A percentile compares a stretch with the other conserved stretches of the same genome.
Evolutionary conservation across 1,140 invertebrate genomes (phyloP).

Genomic region (Acromyrmex echinatior): DNA sequence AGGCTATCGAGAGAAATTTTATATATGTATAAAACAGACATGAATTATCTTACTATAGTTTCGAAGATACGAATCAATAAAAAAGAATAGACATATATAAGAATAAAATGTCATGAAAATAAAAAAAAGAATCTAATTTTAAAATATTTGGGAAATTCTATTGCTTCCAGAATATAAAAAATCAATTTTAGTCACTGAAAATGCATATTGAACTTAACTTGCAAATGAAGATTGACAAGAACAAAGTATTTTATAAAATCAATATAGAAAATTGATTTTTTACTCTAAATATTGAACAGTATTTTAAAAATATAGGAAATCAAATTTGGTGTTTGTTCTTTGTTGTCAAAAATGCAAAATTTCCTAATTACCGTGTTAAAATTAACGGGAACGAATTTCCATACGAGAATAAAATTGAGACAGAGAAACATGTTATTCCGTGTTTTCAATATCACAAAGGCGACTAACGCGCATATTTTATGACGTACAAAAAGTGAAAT

Average conservation of each 20-base stretch:
- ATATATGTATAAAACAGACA: neutral
- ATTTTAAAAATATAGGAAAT: neutral
- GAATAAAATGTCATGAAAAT: neutral
- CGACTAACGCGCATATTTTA: neutral
- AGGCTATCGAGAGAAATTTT: neutral
- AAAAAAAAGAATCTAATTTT: neutral
- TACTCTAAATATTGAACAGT: neutral
- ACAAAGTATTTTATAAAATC: neutral
- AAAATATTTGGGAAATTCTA: neutral
- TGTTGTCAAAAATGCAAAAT: neutral
- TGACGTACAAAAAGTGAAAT: neutral
- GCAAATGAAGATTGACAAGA: neutral
- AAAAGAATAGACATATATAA: neutral
- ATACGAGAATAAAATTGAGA: neutral
- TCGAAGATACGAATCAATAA: neutral
- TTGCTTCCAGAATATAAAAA: neutral
- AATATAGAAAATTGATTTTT: neutral
- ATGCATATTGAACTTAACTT: neutral
- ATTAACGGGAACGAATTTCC: neutral
- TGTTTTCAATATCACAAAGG: neutral
- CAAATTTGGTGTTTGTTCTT: neutral
- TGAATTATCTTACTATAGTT: neutral
- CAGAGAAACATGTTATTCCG: neutral
- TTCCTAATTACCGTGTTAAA: neutral
- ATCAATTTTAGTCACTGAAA: neutral